These are phyloP conservation scores for Falco novaeseelandiae DNA, from an alignment of 2,797 vertebrate genomes.

Conservation along the genomic window DNA sequence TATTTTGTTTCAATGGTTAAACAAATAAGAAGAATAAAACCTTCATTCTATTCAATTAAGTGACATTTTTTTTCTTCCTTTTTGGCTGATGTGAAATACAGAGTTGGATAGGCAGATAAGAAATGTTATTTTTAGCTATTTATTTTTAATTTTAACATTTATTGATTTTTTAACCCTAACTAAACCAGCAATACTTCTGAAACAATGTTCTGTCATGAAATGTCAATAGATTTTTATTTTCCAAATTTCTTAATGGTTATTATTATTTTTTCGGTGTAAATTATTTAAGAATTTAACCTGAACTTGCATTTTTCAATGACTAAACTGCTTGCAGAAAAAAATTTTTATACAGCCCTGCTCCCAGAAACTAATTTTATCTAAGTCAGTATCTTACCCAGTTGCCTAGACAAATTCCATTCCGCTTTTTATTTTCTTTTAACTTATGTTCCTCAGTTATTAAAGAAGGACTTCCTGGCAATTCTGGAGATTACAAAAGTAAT, in stretches of 20 bases:
- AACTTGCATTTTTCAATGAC: background rate
- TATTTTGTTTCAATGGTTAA: background rate
- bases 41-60: background rate
- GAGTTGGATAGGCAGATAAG: background rate
- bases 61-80: background rate
- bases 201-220: background rate
- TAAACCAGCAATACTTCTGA: background rate
- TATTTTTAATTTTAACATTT: background rate
- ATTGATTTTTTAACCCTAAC: background rate
- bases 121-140: background rate
- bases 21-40: background rate
- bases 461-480: background rate
- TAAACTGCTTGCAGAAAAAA: background rate
- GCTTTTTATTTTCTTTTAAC: background rate
- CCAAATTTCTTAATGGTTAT: background rate
- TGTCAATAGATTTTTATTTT: background rate
- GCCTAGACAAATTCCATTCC: background rate
- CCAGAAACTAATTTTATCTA: background rate
- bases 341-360: background rate
- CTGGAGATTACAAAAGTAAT: background rate
- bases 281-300: background rate
- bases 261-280: background rate
- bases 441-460: background rate
- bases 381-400: background rate
- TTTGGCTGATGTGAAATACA: background rate